Evolutionary conservation across 30 jellyfish, hydroid and myxozoan genomes (phyloP).

Genomic region (Aurelia sp.): DNA sequence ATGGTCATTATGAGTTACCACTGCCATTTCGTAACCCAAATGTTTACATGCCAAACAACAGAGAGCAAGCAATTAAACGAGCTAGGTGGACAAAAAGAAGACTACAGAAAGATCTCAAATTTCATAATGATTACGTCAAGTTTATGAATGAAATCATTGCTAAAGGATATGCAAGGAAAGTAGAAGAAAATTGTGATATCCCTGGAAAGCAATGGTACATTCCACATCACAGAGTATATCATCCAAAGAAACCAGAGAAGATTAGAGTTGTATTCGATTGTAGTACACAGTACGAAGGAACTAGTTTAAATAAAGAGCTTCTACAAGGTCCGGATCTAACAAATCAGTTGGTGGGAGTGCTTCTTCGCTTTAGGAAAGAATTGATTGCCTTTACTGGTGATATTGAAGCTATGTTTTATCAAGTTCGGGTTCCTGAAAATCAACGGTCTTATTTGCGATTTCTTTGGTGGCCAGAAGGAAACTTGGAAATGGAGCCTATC

Average conservation of each 20-base stretch:
- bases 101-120: slow-evolving; percentile 14
- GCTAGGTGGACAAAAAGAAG: slow-evolving; percentile 4
- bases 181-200: slow-evolving; percentile 19
- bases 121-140: slow-evolving; percentile 26
- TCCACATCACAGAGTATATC: slow-evolving; percentile 68
- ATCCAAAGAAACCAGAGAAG: slow-evolving; percentile 77
- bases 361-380: slow-evolving; percentile 62
- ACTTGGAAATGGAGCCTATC: slow-evolving; percentile 36
- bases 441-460: slow-evolving; percentile 61
- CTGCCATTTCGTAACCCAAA: slow-evolving; percentile 56
- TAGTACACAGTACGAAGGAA: slow-evolving; percentile 58
- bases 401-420: slow-evolving; percentile 64
- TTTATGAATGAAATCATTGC: slow-evolving; percentile 59
- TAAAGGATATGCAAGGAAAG: slow-evolving; percentile 52
- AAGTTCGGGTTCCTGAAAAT: slow-evolving; percentile 51
- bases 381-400: slow-evolving; percentile 64
- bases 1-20: slow-evolving; percentile 61
- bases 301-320: slow-evolving; percentile 46
- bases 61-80: slow-evolving; percentile 41
- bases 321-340: slow-evolving; percentile 73
- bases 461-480: slow-evolving; percentile 55
- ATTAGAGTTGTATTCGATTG: slow-evolving; percentile 72
- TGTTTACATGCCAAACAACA: slow-evolving; percentile 36
- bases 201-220: slow-evolving; percentile 44
- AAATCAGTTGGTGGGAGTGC: slow-evolving; percentile 66